phyloP scores from a whole-genome alignment of 2,888 invertebrate genomes.

The Ophioninae sp. region DNA sequence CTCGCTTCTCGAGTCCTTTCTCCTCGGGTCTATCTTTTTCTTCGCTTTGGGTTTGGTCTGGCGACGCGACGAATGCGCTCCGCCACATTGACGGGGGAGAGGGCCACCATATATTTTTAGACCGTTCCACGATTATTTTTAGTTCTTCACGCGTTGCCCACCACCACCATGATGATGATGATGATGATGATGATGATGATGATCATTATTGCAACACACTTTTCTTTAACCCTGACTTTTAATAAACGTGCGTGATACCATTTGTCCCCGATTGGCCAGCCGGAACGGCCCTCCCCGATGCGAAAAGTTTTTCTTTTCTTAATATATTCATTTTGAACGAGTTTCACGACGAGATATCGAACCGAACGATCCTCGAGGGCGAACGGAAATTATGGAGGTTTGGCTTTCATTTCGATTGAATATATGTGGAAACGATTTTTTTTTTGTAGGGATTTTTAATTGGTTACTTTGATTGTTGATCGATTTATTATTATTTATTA shows the following conservation, averaged over 20 bases:
- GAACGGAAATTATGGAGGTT: background rate
- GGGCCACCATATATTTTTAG: constrained; percentile 76
- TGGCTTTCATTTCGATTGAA: background rate
- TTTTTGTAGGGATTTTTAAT: background rate
- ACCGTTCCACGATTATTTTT: constrained; percentile 79
- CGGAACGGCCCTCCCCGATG: background rate
- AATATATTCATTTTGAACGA: background rate
- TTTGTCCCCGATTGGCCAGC: constrained; percentile 11
- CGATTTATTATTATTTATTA: background rate
- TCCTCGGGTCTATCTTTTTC: constrained; percentile 21
- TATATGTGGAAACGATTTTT: background rate
- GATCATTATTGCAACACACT: constrained; percentile 1
- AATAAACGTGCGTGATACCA: constrained; percentile 63
- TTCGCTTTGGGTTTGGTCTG: constrained; percentile 37
- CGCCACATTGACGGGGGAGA: constrained; percentile 51
- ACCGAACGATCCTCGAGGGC: background rate
- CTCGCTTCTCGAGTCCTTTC: constrained; percentile 37
- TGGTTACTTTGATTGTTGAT: background rate
- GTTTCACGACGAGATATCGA: background rate
- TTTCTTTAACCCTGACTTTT: constrained; percentile 80
- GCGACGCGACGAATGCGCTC: constrained; percentile 44
- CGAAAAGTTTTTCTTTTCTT: background rate
- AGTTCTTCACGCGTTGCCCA: constrained; percentile 77
- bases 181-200: no score
- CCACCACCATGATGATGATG: constrained; percentile 60